These are phyloP conservation scores for Cantharis nigra DNA, from an alignment of 2,888 invertebrate genomes.

Conservation along the genomic window DNA sequence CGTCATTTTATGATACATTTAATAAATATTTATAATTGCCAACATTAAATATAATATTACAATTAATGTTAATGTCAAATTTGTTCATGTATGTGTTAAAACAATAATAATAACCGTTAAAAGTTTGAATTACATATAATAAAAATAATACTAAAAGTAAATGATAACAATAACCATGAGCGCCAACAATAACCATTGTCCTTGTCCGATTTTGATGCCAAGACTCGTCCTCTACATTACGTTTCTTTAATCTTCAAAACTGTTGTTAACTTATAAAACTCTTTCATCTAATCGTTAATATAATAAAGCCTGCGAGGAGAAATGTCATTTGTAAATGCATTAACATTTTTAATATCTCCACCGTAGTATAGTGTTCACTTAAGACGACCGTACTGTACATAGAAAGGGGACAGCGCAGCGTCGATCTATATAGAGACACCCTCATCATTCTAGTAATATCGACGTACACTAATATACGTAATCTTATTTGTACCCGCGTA, in stretches of 20 bases:
- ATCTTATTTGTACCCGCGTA: not conserved
- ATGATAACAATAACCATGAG: slow-evolving; percentile 53
- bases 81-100: slow-evolving; percentile 42
- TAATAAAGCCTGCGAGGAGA: not conserved
- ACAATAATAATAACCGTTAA: slow-evolving; percentile 52
- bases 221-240: slow-evolving; percentile 16
- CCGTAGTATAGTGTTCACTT: not conserved
- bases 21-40: slow-evolving; percentile 33
- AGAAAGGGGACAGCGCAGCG: not conserved
- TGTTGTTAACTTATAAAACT: slow-evolving; percentile 32
- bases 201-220: slow-evolving; percentile 38
- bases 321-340: not conserved
- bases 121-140: slow-evolving; percentile 54
- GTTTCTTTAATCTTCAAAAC: slow-evolving; percentile 41
- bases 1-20: slow-evolving; percentile 32
- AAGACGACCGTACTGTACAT: not conserved
- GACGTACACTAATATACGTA: slow-evolving; percentile 24
- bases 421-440: slow-evolving; percentile 28
- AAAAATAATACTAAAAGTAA: slow-evolving; percentile 53
- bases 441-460: slow-evolving; percentile 38
- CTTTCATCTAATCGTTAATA: not conserved
- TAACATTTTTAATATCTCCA: not conserved
- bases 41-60: slow-evolving; percentile 41
- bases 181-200: slow-evolving; percentile 48
- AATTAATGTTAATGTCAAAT: slow-evolving; percentile 37